Evolutionary conservation across 2,113 vertebrate genomes (phyloP), one percentile per base, ranked within the genome.

Genomic region (Chlamydotis undulata): DNA sequence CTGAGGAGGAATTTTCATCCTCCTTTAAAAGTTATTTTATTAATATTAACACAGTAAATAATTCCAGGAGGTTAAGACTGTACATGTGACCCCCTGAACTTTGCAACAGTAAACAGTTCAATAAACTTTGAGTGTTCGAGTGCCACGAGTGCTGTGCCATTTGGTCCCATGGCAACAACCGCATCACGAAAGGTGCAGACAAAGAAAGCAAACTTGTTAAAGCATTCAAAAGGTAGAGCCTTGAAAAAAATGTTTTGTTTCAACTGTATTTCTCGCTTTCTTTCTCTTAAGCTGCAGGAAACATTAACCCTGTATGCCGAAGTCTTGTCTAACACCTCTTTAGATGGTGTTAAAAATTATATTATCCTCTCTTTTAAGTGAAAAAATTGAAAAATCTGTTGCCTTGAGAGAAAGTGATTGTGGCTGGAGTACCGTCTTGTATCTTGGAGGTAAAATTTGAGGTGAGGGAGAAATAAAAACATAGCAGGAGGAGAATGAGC

Each of bases 111-210:
- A 82, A 95, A 64, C 35, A 78, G 69, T 56, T 84, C 76, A 71
- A 39, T 95, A 26, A 60, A 89, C 53, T 96, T 60, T 12, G 43
- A 84, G 56, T 63, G 41, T 79, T 28, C 37, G 71, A 61, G 70
- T 41, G 33, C 41, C 70, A 7, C 0, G 1, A 86, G 50, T 63
- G 52, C 68, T 80, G 41, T 86, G n/a, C 33, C 33, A 28, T 64
- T 95, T 82, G 53, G 74, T 95, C 83, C 81, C 91, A 87, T 82
- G 41, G 80, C 83, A 96, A 87, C 83, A 89, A 68, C 33, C 57
- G 26, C 8, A 0, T 59, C 68, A 39, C 1, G 7, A 41, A 93
- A 91, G 49, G 81, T 52, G 24, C 56, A 83, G 73, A 45, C 17
- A 70, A 83, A 73, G 35, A 21, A 67, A 86, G 50, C 47, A 77